Base-by-base conservation (phyloP, 2,888 invertebrate species). In the Cerastoderma edule region DNA sequence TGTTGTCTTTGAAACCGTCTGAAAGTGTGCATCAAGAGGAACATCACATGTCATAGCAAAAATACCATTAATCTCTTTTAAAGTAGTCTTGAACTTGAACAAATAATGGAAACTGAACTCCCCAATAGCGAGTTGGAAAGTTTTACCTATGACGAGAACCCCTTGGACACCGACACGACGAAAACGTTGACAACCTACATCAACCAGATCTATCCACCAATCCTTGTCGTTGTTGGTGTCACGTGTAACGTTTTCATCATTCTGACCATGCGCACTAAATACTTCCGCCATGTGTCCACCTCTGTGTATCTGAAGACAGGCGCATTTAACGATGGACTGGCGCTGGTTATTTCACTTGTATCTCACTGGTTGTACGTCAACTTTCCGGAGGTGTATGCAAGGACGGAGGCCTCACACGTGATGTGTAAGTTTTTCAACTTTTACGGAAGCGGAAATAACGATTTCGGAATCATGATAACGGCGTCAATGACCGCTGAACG, bases 361-460 rank as follows among this genome's bases (percentile, higher is more conserved):
- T 72, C 87, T 10, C 89, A 89, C 60, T 89, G 89, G 89, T 22
- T 89, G 30, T 85, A 85, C 48, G 85, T 88, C 4, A 87, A 85
- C 54, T 87, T 85, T 71, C 87, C 88, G 3, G 71, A 72, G 1
- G 72, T 75, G 2, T 85, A 83, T 54, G 65, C 76, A 1, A 68
- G 85, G 30, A 80, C 79, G 0, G 76, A 76, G 0, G 75, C 74
- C 13, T 78, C 85, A 0, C 82, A 86, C 57, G 46, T 80, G n/a
- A 83, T 88, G 83, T 89, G 89, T 68, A 87, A 87, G 67, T 87
- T 89, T 65, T 83, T 89, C 46, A 87, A 87, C 54, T 89, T 89
- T 65, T 88, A 87, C 68, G 89, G 89, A 8, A 85, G 84, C 76
- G 84, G 85, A 30, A 86, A 86, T 63, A 85, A 84, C 54, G 89